These are phyloP conservation scores for Agrotis segetum DNA, from an alignment of 2,888 invertebrate species.

Conservation along the genomic window DNA sequence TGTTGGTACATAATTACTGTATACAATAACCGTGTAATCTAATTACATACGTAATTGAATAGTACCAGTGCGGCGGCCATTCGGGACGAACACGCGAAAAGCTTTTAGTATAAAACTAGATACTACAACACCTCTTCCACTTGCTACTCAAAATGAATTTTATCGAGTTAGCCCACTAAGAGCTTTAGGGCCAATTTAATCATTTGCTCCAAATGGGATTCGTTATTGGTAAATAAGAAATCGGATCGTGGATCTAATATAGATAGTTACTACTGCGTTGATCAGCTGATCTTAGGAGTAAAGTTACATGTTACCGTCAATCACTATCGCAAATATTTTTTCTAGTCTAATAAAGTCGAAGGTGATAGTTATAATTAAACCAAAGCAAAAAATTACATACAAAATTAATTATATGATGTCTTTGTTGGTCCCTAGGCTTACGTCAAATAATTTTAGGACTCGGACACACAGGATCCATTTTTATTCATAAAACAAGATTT, in stretches of 20 bases:
- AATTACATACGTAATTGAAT: conserved; percentile 75
- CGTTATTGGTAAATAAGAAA: conserved; percentile 58
- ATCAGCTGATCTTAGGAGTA: background rate
- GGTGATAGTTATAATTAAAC: background rate
- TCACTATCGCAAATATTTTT: background rate
- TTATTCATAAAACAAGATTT: no score
- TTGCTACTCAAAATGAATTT: conserved; percentile 78
- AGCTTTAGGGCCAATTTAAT: conserved; percentile 78
- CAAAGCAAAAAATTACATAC: background rate
- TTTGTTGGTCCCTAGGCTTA: conserved; percentile 9
- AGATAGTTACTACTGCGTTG: background rate
- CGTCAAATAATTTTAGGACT: conserved; percentile 3
- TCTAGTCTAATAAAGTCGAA: no score
- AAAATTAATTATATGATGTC: background rate
- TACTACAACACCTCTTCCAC: conserved; percentile 71
- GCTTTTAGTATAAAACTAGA: conserved; percentile 83
- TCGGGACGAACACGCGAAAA: conserved; percentile 73
- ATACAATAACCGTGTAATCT: conserved; percentile 64
- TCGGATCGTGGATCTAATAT: conserved; percentile 28
- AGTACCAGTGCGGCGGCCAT: conserved; percentile 72
- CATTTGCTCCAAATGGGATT: conserved; percentile 74
- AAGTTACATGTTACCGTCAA: background rate
- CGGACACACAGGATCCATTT: no score
- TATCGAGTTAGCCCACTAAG: conserved; percentile 79
- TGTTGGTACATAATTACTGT: conserved; percentile 40